Evolutionary conservation across 2,113 vertebrate genomes (phyloP).

Genomic region (Setophaga petechia): DNA sequence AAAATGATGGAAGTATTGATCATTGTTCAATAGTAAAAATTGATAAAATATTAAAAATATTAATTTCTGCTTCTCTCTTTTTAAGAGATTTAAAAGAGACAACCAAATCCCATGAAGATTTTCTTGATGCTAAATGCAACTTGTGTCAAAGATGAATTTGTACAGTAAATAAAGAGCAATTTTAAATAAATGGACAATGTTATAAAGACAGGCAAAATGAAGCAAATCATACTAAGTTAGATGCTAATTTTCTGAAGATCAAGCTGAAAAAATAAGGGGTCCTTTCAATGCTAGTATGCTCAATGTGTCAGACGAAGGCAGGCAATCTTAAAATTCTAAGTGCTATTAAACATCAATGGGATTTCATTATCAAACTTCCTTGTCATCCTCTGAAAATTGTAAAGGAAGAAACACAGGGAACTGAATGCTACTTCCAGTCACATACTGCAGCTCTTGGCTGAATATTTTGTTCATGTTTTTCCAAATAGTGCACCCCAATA

Average conservation of each 20-base stretch:
- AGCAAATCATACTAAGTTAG: neutral
- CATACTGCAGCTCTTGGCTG: neutral
- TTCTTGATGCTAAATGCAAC: neutral
- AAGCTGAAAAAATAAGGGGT: neutral
- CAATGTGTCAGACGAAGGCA: neutral
- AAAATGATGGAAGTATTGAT: neutral
- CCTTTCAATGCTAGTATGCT: neutral
- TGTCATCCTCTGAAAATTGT: neutral
- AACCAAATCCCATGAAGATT: neutral
- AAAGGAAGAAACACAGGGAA: neutral
- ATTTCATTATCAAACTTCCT: neutral
- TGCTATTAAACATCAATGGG: neutral
- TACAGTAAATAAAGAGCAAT: neutral
- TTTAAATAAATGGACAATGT: neutral
- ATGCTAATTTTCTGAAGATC: neutral
- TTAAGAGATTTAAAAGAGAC: neutral
- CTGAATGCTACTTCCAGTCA: neutral
- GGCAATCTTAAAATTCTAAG: neutral
- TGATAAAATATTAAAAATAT: neutral
- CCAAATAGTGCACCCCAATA: neutral
- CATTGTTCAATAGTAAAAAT: neutral
- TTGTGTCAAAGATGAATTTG: neutral
- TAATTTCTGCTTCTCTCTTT: neutral
- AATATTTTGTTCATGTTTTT: neutral
- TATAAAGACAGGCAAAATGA: neutral